A percentile compares a stretch with the other conserved stretches of the same genome.
phyloP scores from a whole-genome alignment of 2,113 vertebrate species.

The Oenanthe melanoleuca region DNA sequence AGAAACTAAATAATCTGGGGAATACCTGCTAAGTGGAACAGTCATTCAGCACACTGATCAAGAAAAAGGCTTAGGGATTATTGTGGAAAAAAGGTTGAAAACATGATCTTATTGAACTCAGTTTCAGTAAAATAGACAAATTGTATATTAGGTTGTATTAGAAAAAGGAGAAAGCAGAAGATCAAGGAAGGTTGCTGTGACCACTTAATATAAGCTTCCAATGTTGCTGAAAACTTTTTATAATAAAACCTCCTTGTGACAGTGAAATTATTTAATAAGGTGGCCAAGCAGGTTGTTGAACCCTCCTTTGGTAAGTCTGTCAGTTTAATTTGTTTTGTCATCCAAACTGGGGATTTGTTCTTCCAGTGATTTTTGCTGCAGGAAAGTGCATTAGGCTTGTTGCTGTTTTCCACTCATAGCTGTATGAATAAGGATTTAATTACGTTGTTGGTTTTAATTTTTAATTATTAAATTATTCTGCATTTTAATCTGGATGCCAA shows the following conservation, averaged over 20 bases:
- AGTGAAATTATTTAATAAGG: background rate
- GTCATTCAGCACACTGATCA: conserved; percentile 7
- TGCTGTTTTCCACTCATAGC: background rate
- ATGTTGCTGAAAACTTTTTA: background rate
- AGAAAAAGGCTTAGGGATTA: background rate
- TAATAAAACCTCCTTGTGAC: background rate
- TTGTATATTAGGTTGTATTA: background rate
- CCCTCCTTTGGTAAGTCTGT: background rate
- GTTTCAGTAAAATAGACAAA: background rate
- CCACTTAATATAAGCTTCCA: background rate
- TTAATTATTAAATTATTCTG: background rate
- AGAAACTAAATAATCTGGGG: background rate
- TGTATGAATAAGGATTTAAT: background rate
- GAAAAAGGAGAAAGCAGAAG: background rate
- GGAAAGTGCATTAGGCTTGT: background rate
- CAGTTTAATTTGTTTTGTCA: background rate
- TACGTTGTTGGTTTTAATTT: background rate
- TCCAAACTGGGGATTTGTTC: background rate
- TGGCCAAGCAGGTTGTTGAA: background rate
- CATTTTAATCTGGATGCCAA: background rate
- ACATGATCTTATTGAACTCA: background rate
- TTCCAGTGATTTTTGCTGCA: background rate
- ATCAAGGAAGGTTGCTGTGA: background rate
- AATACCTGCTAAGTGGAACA: conserved; percentile 35
- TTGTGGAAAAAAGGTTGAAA: background rate